Conservation (phyloP, 2,797 vertebrate genomes). For the Kryptopterus vitreolus region DNA sequence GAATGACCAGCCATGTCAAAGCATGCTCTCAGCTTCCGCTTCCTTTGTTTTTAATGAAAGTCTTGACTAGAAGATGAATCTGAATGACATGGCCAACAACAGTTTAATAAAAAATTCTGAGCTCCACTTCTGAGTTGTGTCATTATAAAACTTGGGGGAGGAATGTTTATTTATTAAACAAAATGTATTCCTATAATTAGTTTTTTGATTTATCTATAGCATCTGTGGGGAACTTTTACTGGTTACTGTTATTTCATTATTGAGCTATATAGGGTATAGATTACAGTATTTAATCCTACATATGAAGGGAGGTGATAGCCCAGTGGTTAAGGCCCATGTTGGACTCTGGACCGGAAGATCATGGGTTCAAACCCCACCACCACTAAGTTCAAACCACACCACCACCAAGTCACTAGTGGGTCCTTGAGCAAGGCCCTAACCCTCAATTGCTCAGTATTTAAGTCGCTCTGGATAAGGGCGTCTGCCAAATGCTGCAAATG, state of each 20-base stretch:
- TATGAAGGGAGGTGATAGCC: too few relatives aligned
- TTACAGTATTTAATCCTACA: too few relatives aligned
- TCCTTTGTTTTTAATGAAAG: not conserved
- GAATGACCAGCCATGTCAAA: not conserved
- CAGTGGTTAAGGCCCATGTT: too few relatives aligned
- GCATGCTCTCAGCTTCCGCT: not conserved
- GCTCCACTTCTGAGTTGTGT: not conserved
- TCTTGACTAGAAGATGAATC: not conserved
- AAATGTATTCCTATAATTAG: not conserved
- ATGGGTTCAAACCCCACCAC: too few relatives aligned
- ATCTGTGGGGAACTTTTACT: not conserved
- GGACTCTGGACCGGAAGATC: too few relatives aligned
- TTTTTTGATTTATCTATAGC: not conserved
- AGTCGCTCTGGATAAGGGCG: too few relatives aligned
- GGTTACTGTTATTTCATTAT: not conserved
- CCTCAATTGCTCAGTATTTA: too few relatives aligned
- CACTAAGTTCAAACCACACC: too few relatives aligned
- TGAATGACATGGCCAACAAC: not conserved
- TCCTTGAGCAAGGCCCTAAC: too few relatives aligned
- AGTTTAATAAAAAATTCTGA: not conserved
- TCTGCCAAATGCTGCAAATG: too few relatives aligned
- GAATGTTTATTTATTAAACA: not conserved
- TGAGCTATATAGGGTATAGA: too few relatives aligned
- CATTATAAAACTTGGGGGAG: not conserved
- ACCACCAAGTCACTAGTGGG: too few relatives aligned